These are phyloP conservation scores for Gallinago undulata DNA, from an alignment of 2,113 vertebrate genomes.

Conservation along the genomic window DNA sequence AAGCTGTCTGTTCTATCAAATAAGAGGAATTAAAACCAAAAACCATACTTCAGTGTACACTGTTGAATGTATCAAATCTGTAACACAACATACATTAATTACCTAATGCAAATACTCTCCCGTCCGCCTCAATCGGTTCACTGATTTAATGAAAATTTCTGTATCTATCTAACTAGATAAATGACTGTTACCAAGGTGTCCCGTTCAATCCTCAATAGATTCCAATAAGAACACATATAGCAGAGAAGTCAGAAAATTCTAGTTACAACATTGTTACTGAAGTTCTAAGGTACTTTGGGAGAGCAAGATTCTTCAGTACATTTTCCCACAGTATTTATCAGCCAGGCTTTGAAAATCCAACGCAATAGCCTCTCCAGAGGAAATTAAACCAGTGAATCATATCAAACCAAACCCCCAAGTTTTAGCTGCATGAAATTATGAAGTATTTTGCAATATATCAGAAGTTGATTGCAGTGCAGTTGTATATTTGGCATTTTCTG, in stretches of 20 bases:
- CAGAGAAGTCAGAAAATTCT: not conserved
- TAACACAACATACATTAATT: not conserved
- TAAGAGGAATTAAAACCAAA: slow-evolving; percentile 38
- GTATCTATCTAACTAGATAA: not conserved
- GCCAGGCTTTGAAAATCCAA: not conserved
- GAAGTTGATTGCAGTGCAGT: too few relatives aligned
- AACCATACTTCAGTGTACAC: slow-evolving; percentile 7
- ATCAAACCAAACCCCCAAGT: not conserved
- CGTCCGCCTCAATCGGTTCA: not conserved
- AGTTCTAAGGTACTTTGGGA: not conserved
- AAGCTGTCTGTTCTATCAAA: slow-evolving; percentile 89
- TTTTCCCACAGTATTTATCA: not conserved
- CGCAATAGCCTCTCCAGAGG: not conserved
- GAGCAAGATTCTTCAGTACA: not conserved
- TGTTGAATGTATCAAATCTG: not conserved
- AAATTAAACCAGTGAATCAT: not conserved
- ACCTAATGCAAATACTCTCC: not conserved
- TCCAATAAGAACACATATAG: rapidly evolving
- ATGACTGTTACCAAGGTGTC: not conserved
- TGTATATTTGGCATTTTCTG: not conserved
- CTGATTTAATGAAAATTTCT: not conserved
- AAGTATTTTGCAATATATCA: not conserved
- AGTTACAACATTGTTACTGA: not conserved
- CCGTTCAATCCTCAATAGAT: not conserved
- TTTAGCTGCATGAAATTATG: not conserved